Conservation (phyloP, 2,113 vertebrate species). For the Ondatra zibethicus region DNA sequence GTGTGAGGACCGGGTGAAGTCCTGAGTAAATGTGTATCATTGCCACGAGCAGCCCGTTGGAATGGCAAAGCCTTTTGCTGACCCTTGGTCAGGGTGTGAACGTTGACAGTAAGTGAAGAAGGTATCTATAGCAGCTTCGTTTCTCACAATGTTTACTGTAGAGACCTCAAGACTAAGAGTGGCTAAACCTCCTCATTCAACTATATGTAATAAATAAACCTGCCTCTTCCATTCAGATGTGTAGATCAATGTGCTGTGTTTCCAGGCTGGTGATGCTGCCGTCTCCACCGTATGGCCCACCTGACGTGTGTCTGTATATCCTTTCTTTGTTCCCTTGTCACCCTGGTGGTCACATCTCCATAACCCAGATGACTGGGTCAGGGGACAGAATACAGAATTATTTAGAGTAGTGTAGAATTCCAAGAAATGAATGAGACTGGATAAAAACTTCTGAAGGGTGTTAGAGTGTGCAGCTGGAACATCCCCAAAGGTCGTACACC, state of each 20-base stretch:
- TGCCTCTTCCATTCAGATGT: neutral
- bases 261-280: neutral
- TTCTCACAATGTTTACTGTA: too few relatives aligned
- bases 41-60: neutral
- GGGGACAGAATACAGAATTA: neutral
- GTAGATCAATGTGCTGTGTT: neutral
- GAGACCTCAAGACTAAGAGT: neutral
- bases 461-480: neutral
- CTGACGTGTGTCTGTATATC: neutral
- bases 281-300: neutral
- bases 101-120: neutral
- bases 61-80: neutral
- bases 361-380: neutral
- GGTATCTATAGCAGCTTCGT: neutral
- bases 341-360: too few relatives aligned
- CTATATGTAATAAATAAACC: neutral
- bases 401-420: neutral
- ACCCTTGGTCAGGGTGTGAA: neutral
- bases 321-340: neutral
- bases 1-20: neutral
- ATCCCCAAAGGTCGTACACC: neutral
- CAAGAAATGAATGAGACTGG: neutral
- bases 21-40: neutral
- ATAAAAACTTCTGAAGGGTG: neutral
- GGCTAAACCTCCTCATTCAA: neutral